Base-by-base conservation (phyloP, 2,888 invertebrate genomes). In the Drosophila atripex region DNA sequence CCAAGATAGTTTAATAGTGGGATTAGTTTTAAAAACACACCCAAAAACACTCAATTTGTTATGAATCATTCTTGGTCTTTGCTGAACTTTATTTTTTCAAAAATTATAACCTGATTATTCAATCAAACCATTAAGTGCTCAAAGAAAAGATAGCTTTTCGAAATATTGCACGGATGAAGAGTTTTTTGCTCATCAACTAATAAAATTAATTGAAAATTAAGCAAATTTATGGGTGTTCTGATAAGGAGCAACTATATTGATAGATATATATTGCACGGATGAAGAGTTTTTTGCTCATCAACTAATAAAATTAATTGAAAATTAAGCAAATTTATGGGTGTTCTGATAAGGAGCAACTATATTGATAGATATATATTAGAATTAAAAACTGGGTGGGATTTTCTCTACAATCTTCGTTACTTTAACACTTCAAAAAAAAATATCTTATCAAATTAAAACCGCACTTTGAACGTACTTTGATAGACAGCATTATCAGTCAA, bases 1-100 rank as follows among this genome's bases (percentile, higher is more conserved):
- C 56, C 18, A 25, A 50, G 56, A 56, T 38, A 52, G 8, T 18
- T 39, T 35, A 35, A 12, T n/a, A 35, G 47, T 9, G 39, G 51
- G 56, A 57, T 57, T 57, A 57, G 8, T 57, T 8, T 32, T 9
- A n/a, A 1, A 25, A 14, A 51, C 28, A 18, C 38, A 28, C 8
- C 38, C n/a, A 50, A 57, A 21, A n/a, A 14, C 39, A 57, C 56
- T 57, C 25, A 2, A 50, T 5, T 18, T 12, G 4, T 2, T 28
- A 21, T 28, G 28, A 57, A 39, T 38, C 21, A 39, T 28, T 14
- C 3, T 3, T 23, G 4, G 5, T 4, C 21, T 28, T 28, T 28
- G 28, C 3, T 8, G 1, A 8, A 28, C 0, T 28, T 2, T 28
- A 28, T 28, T 35, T n/a, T 32, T 32, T 0, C 32, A 0, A 11